A percentile compares a stretch with the other conserved stretches of the same genome.
Evolutionary conservation across 2,113 vertebrate species (phyloP).

Genomic region (Ancistrus triradiatus): DNA sequence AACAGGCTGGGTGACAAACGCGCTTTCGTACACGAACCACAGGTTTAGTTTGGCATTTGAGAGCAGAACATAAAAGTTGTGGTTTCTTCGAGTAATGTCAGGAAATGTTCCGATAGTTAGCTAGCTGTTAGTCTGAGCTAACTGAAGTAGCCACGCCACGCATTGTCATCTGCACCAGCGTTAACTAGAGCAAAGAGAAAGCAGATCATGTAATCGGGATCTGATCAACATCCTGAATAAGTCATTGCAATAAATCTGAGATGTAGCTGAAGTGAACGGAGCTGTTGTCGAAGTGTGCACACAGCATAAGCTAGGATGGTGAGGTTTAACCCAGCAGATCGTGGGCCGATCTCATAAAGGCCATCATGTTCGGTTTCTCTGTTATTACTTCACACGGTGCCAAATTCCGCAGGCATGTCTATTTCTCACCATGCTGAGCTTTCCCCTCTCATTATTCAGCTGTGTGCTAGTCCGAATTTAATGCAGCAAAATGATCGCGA

Average conservation of each 20-base stretch:
- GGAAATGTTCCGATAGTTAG: neutral
- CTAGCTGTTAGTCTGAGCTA: too few relatives aligned
- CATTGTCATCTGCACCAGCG: conserved; percentile 15
- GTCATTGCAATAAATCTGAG: conserved; percentile 50
- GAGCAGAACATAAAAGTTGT: neutral
- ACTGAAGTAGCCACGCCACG: conserved; percentile 14
- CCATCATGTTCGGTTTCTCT: conserved; percentile 74
- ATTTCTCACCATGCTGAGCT: conserved; percentile 70
- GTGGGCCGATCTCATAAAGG: conserved; percentile 61
- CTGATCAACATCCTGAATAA: too few relatives aligned
- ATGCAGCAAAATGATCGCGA: conserved; percentile 61
- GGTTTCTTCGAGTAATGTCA: conserved; percentile 5
- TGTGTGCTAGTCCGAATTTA: conserved; percentile 59
- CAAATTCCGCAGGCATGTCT: conserved; percentile 75
- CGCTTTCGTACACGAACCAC: conserved; percentile 23
- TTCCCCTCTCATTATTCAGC: conserved; percentile 60
- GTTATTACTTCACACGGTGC: conserved; percentile 73
- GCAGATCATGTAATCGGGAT: conserved; percentile 60
- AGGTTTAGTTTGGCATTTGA: conserved; percentile 6
- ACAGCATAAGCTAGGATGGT: conserved; percentile 64
- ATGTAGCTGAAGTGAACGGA: conserved; percentile 71
- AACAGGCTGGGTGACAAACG: conserved; percentile 13
- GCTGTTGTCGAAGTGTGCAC: conserved; percentile 58
- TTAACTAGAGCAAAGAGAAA: conserved; percentile 13
- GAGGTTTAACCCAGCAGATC: conserved; percentile 53